Conservation (phyloP, 2,888 invertebrate genomes). For the Lycaena phlaeas region DNA sequence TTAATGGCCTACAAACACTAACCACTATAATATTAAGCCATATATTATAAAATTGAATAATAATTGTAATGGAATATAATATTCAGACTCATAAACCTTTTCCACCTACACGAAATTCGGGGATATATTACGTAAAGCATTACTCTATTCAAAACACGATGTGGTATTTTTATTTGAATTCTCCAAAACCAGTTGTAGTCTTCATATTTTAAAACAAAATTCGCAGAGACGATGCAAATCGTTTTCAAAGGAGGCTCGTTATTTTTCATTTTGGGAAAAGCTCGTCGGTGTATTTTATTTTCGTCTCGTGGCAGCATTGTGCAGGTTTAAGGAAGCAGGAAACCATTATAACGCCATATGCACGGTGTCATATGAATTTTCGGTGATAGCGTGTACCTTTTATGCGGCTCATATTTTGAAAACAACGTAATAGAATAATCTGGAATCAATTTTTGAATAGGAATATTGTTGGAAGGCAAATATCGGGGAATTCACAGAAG, state of each 20-base stretch:
- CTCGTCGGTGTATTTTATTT: constrained; percentile 41
- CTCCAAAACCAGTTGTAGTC: constrained; percentile 11
- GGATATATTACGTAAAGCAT: too few species aligned
- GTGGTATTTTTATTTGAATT: constrained; percentile 10
- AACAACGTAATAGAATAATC: not conserved
- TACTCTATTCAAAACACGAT: too few species aligned
- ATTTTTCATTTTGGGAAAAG: constrained; percentile 29
- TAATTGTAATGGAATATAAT: too few species aligned
- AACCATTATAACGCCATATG: constrained; percentile 60
- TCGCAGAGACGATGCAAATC: constrained; percentile 17
- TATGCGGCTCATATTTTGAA: not conserved
- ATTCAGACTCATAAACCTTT: too few species aligned
- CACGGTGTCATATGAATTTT: constrained; percentile 44
- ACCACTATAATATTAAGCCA: too few species aligned
- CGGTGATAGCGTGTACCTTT: constrained; percentile 28
- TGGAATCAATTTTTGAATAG: too few species aligned
- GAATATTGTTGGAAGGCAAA: too few species aligned
- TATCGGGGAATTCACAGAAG: too few species aligned
- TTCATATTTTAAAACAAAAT: constrained; percentile 11
- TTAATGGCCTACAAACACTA: too few species aligned
- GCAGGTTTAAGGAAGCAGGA: constrained; percentile 54
- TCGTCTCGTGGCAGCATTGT: constrained; percentile 49
- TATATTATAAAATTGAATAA: too few species aligned
- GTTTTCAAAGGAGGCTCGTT: constrained; percentile 25
- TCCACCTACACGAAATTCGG: too few species aligned